Evolutionary conservation across 2,113 vertebrate genomes (phyloP).

Genomic region (Mirounga angustirostris): DNA sequence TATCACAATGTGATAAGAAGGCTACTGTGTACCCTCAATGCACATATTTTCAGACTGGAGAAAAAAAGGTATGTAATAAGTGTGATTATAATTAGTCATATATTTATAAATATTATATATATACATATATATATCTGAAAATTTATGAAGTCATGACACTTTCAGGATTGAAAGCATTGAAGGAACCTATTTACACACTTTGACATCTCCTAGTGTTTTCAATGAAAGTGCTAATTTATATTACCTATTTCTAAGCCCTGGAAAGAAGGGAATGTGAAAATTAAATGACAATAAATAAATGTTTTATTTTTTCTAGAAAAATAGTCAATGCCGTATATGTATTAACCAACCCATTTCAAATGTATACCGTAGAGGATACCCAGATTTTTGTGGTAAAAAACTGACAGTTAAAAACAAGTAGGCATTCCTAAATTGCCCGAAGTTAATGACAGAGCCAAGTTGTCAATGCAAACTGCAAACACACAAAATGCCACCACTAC

Average conservation of each 20-base stretch:
- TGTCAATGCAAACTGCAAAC: neutral
- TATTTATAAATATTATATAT: neutral
- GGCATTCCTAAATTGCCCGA: neutral
- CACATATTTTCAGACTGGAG: neutral
- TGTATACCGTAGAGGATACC: neutral
- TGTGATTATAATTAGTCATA: neutral
- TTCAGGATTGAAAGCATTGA: slow-evolving; percentile 33
- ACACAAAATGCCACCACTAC: neutral
- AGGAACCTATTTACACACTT: slow-evolving; percentile 1
- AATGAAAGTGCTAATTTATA: neutral
- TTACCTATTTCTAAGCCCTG: neutral
- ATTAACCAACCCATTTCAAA: neutral
- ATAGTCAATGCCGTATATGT: neutral
- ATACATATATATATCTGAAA: neutral
- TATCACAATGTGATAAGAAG: neutral
- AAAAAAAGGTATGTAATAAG: neutral
- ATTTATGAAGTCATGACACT: neutral
- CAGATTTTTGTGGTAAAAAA: neutral
- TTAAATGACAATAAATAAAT: slow-evolving; percentile 13
- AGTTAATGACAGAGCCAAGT: neutral
- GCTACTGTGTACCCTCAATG: neutral
- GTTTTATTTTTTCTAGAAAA: neutral
- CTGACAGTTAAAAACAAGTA: neutral
- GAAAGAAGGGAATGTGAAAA: neutral
- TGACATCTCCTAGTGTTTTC: neutral